Base-by-base conservation (phyloP, 2,797 vertebrate species). In the Thamnophis elegans region DNA sequence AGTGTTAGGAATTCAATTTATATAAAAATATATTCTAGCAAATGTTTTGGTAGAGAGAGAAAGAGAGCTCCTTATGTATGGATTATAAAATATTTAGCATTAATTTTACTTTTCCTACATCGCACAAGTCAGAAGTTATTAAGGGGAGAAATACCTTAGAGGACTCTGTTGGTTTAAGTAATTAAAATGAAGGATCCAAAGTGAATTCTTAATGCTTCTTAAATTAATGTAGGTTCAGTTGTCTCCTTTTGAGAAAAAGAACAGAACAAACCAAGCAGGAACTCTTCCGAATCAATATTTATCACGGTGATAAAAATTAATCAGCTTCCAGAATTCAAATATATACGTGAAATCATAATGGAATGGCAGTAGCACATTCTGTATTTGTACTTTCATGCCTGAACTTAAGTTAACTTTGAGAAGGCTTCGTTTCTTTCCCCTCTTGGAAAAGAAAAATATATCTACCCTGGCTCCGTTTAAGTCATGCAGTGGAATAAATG, bases 1-100 rank as follows among this genome's bases (percentile, higher is more conserved):
- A 94, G 94, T 95, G 96, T 96, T 94, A 92, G 95, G 60, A 93
- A 96, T 95, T 93, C 96, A 82, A 95, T 95, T 96, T 96, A 89
- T 90, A 54, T 12, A 85, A 94, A 88, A 51, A 95, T 96, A 93
- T 96, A 96, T 88, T 96, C 95, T 96, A 94, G 94, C 93, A 88
- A 96, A 93, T 94, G 68, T 96, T 95, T 95, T 87, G 54, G 87
- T 90, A 51, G 47, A 51, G 47, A 51, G 47, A 51, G 47, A 51
- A 7, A 96, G 85, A 89, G 96, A 96, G 96, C 95, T 96, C 93
- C 95, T 94, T 96, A 94, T 94, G 89, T 93, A 88, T 94, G 28
- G 22, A 94, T 94, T 95, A 95, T 97, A 96, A 97, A 96, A 97
- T 95, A 97, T 97, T 97, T 97, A 95, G 96, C 95, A 97, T 97